phyloP scores from a whole-genome alignment of 2,888 invertebrate species.

The Drosophila paucipuncta region DNA sequence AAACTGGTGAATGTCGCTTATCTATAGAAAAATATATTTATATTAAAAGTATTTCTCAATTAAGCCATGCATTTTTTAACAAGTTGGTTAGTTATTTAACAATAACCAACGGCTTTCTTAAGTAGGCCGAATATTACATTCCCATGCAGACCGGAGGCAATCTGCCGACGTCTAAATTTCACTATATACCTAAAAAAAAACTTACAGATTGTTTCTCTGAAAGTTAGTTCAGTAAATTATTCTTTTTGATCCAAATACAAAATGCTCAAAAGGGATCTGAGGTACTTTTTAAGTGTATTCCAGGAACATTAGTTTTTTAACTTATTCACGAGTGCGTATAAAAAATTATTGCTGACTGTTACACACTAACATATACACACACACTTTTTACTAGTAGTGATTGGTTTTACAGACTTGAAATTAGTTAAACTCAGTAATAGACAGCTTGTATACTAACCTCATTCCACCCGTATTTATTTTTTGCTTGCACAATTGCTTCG shows the following conservation, averaged over 20 bases:
- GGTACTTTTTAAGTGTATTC: background rate
- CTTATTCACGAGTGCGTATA: background rate
- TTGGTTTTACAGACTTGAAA: background rate
- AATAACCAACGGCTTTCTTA: background rate
- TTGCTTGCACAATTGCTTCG: slow-evolving; percentile 91
- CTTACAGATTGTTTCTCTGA: background rate
- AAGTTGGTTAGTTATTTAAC: background rate
- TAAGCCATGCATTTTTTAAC: background rate
- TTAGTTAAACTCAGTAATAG: background rate
- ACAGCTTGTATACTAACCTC: slow-evolving; percentile 85
- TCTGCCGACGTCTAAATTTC: background rate
- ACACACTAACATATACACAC: background rate
- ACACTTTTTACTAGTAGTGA: too few relatives aligned
- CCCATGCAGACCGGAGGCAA: background rate
- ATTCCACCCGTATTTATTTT: slow-evolving; percentile 91
- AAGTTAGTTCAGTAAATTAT: background rate
- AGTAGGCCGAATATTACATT: background rate
- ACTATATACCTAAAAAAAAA: background rate
- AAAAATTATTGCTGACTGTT: background rate
- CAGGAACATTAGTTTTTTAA: background rate
- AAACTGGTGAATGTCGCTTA: slow-evolving; percentile 91
- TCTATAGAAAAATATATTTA: slow-evolving; percentile 83
- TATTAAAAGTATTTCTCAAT: background rate
- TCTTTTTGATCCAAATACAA: background rate
- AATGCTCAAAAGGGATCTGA: background rate